Conservation (phyloP, 2,797 vertebrate genomes). For the Pseudochirops corinnae region DNA sequence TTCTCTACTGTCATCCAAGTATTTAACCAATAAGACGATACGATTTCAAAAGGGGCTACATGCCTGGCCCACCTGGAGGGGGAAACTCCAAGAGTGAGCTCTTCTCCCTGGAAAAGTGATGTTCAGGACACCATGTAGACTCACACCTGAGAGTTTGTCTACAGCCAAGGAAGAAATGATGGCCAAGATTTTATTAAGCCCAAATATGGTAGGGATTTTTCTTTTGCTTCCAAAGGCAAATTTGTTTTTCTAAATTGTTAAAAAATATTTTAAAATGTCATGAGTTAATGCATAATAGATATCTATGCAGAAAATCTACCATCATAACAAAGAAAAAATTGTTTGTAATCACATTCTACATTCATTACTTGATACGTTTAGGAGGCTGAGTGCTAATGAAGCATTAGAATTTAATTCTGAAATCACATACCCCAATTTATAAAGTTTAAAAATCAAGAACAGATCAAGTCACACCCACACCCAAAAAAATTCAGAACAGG, state of each 20-base stretch:
- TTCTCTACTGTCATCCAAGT: constrained; percentile 37
- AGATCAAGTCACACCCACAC: not conserved
- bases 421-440: constrained; percentile 47
- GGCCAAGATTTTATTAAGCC: constrained; percentile 35
- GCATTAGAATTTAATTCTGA: constrained; percentile 57
- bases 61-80: not conserved
- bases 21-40: not conserved
- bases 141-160: constrained; percentile 10
- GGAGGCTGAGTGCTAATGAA: constrained; percentile 45
- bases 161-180: not conserved
- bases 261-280: constrained; percentile 14
- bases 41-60: not conserved
- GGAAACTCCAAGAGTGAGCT: not conserved
- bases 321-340: constrained; percentile 16
- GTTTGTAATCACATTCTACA: constrained; percentile 51
- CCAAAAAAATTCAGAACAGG: constrained; percentile 1
- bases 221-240: constrained; percentile 58
- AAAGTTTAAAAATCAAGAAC: not conserved
- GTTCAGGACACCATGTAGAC: not conserved
- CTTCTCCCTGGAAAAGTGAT: not conserved
- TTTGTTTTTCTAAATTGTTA: constrained; percentile 52
- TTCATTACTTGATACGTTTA: not conserved
- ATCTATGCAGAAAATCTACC: constrained; percentile 12
- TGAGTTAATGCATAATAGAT: not conserved
- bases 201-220: constrained; percentile 53